These are phyloP conservation scores for Glaucomys volans DNA, from an alignment of 2,113 vertebrate genomes.

Conservation along the genomic window DNA sequence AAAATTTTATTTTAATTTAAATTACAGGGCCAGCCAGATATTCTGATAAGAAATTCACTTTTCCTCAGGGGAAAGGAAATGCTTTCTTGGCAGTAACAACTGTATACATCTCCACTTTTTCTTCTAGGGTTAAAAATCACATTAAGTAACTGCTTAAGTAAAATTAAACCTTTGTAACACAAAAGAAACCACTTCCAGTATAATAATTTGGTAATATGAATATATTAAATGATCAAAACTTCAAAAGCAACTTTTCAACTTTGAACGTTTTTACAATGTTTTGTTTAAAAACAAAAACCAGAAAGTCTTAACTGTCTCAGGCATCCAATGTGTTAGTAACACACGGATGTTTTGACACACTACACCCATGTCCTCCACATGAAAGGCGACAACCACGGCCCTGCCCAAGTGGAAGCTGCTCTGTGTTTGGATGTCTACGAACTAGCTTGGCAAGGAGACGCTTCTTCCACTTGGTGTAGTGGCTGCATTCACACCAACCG, in stretches of 20 bases:
- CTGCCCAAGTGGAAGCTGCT: slow-evolving; percentile 74
- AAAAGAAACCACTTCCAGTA: slow-evolving; percentile 85
- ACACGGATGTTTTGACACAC: slow-evolving; percentile 51
- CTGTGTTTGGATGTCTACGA: slow-evolving; percentile 49
- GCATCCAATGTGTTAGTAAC: slow-evolving; percentile 60
- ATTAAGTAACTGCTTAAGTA: slow-evolving; percentile 83
- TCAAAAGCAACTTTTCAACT: slow-evolving; percentile 85
- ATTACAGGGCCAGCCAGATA: slow-evolving; percentile 92
- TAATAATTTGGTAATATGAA: slow-evolving; percentile 82
- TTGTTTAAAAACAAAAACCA: slow-evolving; percentile 78
- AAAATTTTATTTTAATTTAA: slow-evolving; percentile 94
- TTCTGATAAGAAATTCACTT: slow-evolving; percentile 89
- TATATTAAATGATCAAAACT: slow-evolving; percentile 84
- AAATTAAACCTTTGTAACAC: slow-evolving; percentile 83
- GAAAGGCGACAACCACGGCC: not conserved
- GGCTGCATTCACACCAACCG: not conserved
- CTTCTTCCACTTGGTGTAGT: slow-evolving; percentile 62
- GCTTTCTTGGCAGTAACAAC: slow-evolving; percentile 84
- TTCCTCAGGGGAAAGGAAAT: slow-evolving; percentile 86
- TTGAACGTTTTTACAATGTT: slow-evolving; percentile 83
- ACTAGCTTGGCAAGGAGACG: slow-evolving; percentile 75
- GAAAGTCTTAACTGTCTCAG: slow-evolving; percentile 62
- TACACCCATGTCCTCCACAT: slow-evolving; percentile 46
- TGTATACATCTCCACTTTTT: slow-evolving; percentile 84
- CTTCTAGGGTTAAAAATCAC: slow-evolving; percentile 76